Percentiles rank a stretch among this genome's conserved stretches.
Evolutionary conservation across 2,888 invertebrate species (phyloP).

Genomic region (Catotricha subobsoleta): DNA sequence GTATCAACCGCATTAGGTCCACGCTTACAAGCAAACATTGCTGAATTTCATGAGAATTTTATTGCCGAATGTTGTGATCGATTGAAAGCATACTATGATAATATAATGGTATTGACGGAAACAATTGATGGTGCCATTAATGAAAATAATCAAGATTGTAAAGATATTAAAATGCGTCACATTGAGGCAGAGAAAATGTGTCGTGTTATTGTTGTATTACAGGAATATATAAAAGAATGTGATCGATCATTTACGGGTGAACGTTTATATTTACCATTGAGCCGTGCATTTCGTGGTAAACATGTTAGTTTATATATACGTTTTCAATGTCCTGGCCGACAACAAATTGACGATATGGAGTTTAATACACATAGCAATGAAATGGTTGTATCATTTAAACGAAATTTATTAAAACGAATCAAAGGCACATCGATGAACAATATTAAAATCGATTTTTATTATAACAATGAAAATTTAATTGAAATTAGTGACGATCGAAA

Average conservation of each 20-base stretch:
- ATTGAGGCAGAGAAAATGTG: slow-evolving; percentile 71
- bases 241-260: slow-evolving; percentile 78
- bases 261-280: slow-evolving; percentile 69
- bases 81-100: slow-evolving; percentile 70
- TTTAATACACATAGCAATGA: slow-evolving; percentile 88
- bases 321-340: slow-evolving; percentile 71
- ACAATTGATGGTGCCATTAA: slow-evolving; percentile 15
- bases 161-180: slow-evolving; percentile 24
- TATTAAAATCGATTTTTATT: slow-evolving; percentile 76
- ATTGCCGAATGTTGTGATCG: slow-evolving; percentile 84
- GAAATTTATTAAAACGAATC: slow-evolving; percentile 44
- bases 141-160: slow-evolving; percentile 17
- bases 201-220: slow-evolving; percentile 80
- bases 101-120: slow-evolving; percentile 38
- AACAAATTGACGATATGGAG: slow-evolving; percentile 81
- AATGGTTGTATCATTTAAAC: slow-evolving; percentile 68
- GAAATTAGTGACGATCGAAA: slow-evolving; percentile 77
- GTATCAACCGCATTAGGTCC: slow-evolving; percentile 88
- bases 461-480: slow-evolving; percentile 68
- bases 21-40: slow-evolving; percentile 53
- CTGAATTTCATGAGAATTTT: slow-evolving; percentile 80
- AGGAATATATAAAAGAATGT: slow-evolving; percentile 90
- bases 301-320: slow-evolving; percentile 73
- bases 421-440: slow-evolving; percentile 40
- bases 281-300: slow-evolving; percentile 75